Conservation (phyloP, 2,888 invertebrate species). For the Pilophorus perplexus region DNA sequence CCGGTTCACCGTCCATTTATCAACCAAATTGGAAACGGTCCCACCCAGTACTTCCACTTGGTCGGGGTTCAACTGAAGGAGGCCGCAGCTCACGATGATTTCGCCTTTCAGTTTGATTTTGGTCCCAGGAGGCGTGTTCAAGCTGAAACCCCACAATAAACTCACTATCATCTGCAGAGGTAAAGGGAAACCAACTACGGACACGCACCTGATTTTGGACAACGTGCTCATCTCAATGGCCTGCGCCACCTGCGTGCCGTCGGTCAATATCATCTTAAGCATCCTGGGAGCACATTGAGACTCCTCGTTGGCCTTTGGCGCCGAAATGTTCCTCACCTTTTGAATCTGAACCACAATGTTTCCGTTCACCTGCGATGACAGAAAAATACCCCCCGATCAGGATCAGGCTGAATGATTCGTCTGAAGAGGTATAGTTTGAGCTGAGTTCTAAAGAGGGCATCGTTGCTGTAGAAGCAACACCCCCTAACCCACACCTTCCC, state of each 20-base stretch:
- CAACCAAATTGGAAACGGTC: slow-evolving; percentile 73
- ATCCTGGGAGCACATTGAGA: slow-evolving; percentile 75
- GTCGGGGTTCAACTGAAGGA: slow-evolving; percentile 67
- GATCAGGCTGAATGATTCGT: too few species aligned
- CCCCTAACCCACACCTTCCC: too few species aligned
- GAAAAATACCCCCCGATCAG: too few species aligned
- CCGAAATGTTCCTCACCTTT: slow-evolving; percentile 82
- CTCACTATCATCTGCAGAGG: background rate
- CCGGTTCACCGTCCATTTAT: slow-evolving; percentile 79
- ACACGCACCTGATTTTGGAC: too few species aligned
- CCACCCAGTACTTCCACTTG: slow-evolving; percentile 78
- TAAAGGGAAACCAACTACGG: background rate
- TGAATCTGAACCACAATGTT: slow-evolving; percentile 76
- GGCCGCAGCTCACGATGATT: slow-evolving; percentile 64
- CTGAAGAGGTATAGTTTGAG: too few species aligned
- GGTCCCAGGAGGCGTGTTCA: slow-evolving; percentile 86
- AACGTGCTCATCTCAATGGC: slow-evolving; percentile 76
- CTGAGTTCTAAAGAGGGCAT: too few species aligned
- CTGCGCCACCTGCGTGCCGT: slow-evolving; percentile 75
- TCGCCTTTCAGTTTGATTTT: slow-evolving; percentile 64
- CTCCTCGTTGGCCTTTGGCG: slow-evolving; percentile 87
- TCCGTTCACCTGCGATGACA: slow-evolving; percentile 56
- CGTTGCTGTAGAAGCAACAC: too few species aligned
- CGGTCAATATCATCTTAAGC: slow-evolving; percentile 78
- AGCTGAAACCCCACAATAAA: slow-evolving; percentile 52